A percentile compares a stretch with the other conserved stretches of the same genome.
Evolutionary conservation across 2,888 invertebrate genomes (phyloP).

Genomic region (Harpalus rubripes): DNA sequence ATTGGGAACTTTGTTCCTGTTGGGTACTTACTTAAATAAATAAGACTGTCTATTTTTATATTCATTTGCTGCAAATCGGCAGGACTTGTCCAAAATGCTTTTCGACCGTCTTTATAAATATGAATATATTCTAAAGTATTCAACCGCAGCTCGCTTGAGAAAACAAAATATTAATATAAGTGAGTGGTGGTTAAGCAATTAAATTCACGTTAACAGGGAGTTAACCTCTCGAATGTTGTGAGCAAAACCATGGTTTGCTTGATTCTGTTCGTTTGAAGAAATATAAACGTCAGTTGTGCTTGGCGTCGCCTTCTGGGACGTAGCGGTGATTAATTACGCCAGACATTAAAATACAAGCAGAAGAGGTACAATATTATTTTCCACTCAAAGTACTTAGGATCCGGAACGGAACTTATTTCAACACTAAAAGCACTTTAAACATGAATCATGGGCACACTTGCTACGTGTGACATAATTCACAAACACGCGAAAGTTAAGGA

Average conservation of each 20-base stretch:
- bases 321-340: constrained; percentile 46
- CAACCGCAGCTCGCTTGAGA: too few relatives aligned
- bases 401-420: constrained; percentile 65
- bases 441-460: constrained; percentile 66
- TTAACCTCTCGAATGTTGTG: constrained; percentile 33
- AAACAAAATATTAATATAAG: too few relatives aligned
- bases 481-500: constrained; percentile 63
- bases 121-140: too few relatives aligned
- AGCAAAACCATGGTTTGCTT: constrained; percentile 8
- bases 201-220: constrained; percentile 18
- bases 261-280: constrained; percentile 37
- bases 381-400: constrained; percentile 66
- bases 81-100: too few relatives aligned
- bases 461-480: constrained; percentile 66
- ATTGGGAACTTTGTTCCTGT: too few relatives aligned
- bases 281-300: constrained; percentile 31
- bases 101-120: too few relatives aligned
- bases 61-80: too few relatives aligned
- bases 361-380: constrained; percentile 66
- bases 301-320: constrained; percentile 5
- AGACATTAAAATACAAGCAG: constrained; percentile 64
- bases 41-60: too few relatives aligned
- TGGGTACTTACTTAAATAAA: too few relatives aligned
- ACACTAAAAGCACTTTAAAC: constrained; percentile 66
- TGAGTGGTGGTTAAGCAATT: constrained; percentile 4